Evolutionary conservation across 2,797 vertebrate genomes (phyloP).

Genomic region (Liasis olivaceus): DNA sequence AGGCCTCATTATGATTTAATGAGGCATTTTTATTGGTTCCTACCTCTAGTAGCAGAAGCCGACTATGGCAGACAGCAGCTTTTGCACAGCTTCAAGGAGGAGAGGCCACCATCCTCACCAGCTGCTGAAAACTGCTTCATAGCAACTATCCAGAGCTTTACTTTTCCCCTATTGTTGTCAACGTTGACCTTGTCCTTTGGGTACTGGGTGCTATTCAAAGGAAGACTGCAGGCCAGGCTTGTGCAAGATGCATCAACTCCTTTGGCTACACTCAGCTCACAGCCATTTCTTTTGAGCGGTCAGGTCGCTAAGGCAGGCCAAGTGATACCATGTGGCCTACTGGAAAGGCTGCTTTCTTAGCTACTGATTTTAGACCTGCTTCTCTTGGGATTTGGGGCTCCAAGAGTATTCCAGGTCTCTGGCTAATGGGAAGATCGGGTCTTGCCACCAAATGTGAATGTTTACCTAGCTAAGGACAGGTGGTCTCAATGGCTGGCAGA

Average conservation of each 20-base stretch:
- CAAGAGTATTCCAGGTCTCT: neutral
- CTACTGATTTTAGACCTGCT: neutral
- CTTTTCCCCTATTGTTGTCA: neutral
- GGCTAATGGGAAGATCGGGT: neutral
- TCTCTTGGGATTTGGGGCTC: neutral
- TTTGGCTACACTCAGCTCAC: neutral
- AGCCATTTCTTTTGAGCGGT: neutral
- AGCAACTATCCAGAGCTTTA: neutral
- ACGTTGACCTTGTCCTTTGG: neutral
- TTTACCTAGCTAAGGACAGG: neutral
- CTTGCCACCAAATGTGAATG: neutral
- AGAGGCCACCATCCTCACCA: neutral
- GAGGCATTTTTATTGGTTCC: neutral
- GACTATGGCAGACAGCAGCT: neutral
- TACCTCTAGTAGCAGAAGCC: neutral
- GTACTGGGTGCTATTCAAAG: neutral
- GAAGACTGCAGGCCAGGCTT: neutral
- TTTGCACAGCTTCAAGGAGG: neutral
- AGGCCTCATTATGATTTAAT: neutral
- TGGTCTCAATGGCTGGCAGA: neutral
- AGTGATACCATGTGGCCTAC: no score
- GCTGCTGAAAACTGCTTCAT: neutral
- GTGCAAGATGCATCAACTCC: neutral
- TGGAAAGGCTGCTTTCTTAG: neutral
- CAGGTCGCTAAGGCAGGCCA: neutral